Evolutionary conservation across 2,113 vertebrate species (phyloP).

Genomic region (Callithrix jacchus): DNA sequence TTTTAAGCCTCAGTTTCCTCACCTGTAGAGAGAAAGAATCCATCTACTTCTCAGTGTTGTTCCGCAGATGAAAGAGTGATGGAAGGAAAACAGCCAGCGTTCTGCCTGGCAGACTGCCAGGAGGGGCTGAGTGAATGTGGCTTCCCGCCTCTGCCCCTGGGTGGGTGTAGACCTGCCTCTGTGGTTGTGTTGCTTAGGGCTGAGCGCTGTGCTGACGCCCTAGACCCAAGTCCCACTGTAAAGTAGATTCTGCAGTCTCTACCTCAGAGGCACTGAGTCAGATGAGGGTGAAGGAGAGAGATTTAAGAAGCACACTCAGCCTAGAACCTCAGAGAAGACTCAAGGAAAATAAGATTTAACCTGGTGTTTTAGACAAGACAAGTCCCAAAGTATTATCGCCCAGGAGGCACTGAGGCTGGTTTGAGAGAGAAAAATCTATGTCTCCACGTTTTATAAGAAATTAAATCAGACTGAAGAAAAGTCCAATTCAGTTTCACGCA

Average conservation of each 20-base stretch:
- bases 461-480: constrained; percentile 66
- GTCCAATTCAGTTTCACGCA: constrained; percentile 22
- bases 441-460: constrained; percentile 46
- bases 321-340: background rate
- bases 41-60: background rate
- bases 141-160: background rate
- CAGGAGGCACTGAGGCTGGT: background rate
- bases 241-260: background rate
- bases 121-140: background rate
- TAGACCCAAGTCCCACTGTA: background rate
- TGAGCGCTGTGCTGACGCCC: background rate
- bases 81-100: background rate
- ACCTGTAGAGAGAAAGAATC: background rate
- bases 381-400: background rate
- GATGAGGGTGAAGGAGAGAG: background rate
- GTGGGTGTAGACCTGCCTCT: background rate
- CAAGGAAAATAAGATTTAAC: background rate
- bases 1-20: constrained; percentile 1
- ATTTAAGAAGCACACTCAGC: background rate
- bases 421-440: background rate
- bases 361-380: background rate
- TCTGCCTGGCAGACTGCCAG: background rate
- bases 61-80: background rate
- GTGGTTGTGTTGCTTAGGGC: background rate
- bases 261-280: background rate